phyloP scores from a whole-genome alignment of 1,140 invertebrate species.

The Zaprionus ornatus region DNA sequence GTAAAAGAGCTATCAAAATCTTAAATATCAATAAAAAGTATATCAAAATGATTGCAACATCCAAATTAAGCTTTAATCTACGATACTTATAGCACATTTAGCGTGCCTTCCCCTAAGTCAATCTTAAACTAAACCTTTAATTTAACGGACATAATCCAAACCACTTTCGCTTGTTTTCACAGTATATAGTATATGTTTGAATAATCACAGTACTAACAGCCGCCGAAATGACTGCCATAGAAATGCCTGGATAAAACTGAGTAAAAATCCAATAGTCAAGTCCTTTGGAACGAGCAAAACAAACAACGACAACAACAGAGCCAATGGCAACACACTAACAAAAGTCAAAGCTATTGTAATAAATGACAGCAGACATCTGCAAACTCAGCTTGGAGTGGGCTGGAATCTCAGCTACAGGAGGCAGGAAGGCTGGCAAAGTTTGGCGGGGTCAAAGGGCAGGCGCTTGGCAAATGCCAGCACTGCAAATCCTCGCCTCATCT shows the following conservation, averaged over 20 bases:
- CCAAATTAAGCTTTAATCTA: not conserved
- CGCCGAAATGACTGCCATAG: constrained; percentile 5
- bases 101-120: too few species aligned
- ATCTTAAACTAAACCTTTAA: not conserved
- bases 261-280: constrained; percentile 35
- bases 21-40: not conserved
- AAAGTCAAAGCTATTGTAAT: constrained; percentile 84
- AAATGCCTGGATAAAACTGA: constrained; percentile 4
- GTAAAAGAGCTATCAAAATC: too few species aligned
- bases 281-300: constrained; percentile 23
- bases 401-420: constrained; percentile 5
- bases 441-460: constrained; percentile 29
- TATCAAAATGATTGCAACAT: not conserved
- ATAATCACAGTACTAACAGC: constrained; percentile 19
- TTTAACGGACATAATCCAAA: not conserved
- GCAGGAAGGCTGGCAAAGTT: constrained; percentile 2
- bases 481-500: constrained; percentile 62
- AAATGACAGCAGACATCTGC: constrained; percentile 83
- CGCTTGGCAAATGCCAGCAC: constrained; percentile 72
- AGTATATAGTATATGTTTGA: constrained; percentile 9
- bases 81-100: not conserved
- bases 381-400: constrained; percentile 48
- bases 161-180: constrained; percentile 9
- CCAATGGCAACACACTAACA: constrained; percentile 77
- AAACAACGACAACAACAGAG: constrained; percentile 1